Evolutionary conservation across 1,140 invertebrate species (phyloP).

Genomic region (Euura saliciscinereae): DNA sequence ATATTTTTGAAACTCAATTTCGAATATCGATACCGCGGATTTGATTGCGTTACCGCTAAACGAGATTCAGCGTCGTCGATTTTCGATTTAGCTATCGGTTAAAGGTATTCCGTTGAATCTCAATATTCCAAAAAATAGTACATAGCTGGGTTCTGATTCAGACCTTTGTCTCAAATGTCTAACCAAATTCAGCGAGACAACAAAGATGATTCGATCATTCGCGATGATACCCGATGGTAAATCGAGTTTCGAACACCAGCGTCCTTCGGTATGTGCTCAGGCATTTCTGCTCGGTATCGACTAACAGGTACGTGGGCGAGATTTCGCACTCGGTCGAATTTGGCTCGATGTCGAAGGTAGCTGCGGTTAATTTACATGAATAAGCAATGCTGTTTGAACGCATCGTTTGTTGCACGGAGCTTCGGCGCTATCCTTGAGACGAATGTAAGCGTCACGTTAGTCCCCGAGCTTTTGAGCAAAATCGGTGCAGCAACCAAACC

Average conservation of each 20-base stretch:
- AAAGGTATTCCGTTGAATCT: too few species aligned
- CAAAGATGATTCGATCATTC: too few species aligned
- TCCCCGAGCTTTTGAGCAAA: too few species aligned
- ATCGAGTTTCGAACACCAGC: too few species aligned
- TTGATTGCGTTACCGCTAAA: neutral
- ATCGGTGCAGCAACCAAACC: too few species aligned
- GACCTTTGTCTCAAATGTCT: too few species aligned
- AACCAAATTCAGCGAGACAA: too few species aligned
- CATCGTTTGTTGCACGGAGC: neutral
- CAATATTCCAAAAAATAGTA: too few species aligned
- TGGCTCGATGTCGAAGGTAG: constrained; percentile 26
- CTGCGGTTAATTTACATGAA: constrained; percentile 42
- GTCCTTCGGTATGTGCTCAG: too few species aligned
- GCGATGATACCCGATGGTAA: too few species aligned
- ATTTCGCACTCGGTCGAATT: neutral
- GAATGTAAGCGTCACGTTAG: too few species aligned
- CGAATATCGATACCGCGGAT: neutral
- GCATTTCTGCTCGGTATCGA: neutral
- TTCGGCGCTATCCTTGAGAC: neutral
- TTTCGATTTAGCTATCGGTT: neutral
- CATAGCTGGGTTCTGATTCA: too few species aligned
- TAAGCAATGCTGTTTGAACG: constrained; percentile 34
- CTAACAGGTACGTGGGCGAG: neutral
- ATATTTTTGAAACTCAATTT: neutral
- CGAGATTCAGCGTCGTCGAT: neutral